Evolutionary conservation across 2,113 vertebrate species (phyloP), one percentile per base, ranked within the genome.

Genomic region (Scomber scombrus): DNA sequence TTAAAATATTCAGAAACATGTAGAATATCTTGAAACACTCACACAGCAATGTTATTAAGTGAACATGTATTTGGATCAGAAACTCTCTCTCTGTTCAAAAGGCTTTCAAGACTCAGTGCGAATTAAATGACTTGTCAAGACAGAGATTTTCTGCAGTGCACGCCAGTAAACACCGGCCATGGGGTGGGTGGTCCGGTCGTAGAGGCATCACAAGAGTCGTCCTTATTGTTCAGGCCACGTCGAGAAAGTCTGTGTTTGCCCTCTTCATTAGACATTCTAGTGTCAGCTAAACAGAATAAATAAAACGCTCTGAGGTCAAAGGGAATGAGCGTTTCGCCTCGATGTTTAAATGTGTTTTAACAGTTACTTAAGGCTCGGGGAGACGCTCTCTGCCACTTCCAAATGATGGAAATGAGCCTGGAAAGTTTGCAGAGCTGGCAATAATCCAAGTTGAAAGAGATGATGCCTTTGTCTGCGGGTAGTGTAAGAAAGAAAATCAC

Each of bases 341-440:
- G 65, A 45, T 81, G 88, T 91, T 94, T 92, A 90, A 93, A 91
- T 90, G 93, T 86, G 91, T 93, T 94, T 93, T 94, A 94, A 94
- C 93, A 92, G 90, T 93, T 87, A 92, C 86, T 93, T 92, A 91
- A 84, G 45, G 92, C 70, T 21, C 2, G 69, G 47, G 73, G 50
- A 71, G 80, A 68, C 62, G 78, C 83, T 82, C 81, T 60, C 65
- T 68, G 82, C 68, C 89, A 79, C 88, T 80, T 85, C 71, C 86
- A 82, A 91, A 86, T 88, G 91, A 93, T 90, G 91, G 91, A 89
- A 94, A 92, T 91, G 91, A 94, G 88, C 72, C 74, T 10, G 88
- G 12, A 45, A 47, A 90, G 94, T 95, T 96, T 95, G 89, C 94
- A 92, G 94, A 95, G 94, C 94, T 93, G 95, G 84, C 63, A 82